phyloP scores from a whole-genome alignment of 2,797 vertebrate genomes.

The Myoxocephalus aenaeus region DNA sequence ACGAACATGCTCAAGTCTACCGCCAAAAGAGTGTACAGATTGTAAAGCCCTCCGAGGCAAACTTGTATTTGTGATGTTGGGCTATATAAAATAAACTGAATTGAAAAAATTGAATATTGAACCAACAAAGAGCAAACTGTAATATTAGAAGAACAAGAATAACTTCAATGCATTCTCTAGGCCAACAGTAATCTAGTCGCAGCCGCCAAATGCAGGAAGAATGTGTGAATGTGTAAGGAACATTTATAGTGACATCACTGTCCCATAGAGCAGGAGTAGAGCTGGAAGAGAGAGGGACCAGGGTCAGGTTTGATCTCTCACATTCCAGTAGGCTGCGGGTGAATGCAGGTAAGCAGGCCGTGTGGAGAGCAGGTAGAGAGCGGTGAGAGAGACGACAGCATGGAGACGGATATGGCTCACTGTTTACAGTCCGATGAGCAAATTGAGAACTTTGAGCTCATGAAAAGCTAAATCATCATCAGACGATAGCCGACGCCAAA shows the following conservation, averaged over 20 bases:
- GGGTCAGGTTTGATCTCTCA: background rate
- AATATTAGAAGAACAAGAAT: background rate
- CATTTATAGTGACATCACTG: too few species aligned
- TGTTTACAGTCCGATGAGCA: too few species aligned
- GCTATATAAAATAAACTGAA: too few species aligned
- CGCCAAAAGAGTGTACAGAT: background rate
- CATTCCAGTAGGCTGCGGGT: background rate
- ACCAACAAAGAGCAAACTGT: background rate
- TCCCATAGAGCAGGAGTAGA: background rate
- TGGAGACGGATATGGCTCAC: too few species aligned
- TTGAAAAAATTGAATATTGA: too few species aligned
- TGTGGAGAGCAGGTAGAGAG: background rate
- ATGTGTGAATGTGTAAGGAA: background rate
- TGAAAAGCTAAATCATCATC: too few species aligned
- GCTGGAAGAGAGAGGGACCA: background rate
- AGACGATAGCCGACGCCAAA: too few species aligned
- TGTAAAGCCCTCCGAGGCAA: too few species aligned
- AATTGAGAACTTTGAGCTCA: too few species aligned
- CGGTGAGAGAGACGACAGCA: too few species aligned
- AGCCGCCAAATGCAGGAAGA: background rate
- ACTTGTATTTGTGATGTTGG: too few species aligned
- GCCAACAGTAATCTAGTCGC: background rate
- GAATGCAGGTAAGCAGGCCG: background rate
- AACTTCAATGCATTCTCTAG: background rate
- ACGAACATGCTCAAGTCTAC: background rate